Percentiles rank a stretch among this genome's conserved stretches.
Conservation (phyloP, 1,140 invertebrate species). For the Drosophila gunungcola region DNA sequence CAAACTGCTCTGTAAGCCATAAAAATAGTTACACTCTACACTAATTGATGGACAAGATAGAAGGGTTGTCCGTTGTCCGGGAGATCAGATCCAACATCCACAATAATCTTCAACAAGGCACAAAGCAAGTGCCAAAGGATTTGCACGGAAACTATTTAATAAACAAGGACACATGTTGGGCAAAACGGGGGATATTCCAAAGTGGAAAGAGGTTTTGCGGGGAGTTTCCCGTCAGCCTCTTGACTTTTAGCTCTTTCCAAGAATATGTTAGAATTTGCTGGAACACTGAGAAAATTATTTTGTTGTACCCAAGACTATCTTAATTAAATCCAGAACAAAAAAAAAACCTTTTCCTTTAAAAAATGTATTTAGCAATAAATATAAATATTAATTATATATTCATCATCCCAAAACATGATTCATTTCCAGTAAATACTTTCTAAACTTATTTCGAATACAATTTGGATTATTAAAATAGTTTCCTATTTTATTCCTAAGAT, state of each 20-base stretch:
- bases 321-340: no score
- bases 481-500: background rate
- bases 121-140: slow-evolving; percentile 35
- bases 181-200: background rate
- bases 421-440: no score
- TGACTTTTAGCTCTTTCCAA: slow-evolving; percentile 4
- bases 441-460: no score
- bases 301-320: no score
- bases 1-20: slow-evolving; percentile 45
- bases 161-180: slow-evolving; percentile 33
- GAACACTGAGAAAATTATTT: background rate
- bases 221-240: slow-evolving; percentile 2
- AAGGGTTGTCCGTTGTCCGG: slow-evolving; percentile 24
- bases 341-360: no score
- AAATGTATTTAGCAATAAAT: no score
- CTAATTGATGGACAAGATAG: slow-evolving; percentile 50
- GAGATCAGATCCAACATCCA: slow-evolving; percentile 5
- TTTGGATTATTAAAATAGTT: no score
- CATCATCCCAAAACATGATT: no score
- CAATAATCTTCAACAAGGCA: slow-evolving; percentile 35
- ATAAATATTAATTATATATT: no score
- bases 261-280: background rate
- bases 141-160: slow-evolving; percentile 42
- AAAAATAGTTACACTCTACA: slow-evolving; percentile 40
- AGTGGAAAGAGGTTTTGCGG: background rate